phyloP scores from a whole-genome alignment of 2,888 invertebrate species.

The Hirtodrosophila confusa region DNA sequence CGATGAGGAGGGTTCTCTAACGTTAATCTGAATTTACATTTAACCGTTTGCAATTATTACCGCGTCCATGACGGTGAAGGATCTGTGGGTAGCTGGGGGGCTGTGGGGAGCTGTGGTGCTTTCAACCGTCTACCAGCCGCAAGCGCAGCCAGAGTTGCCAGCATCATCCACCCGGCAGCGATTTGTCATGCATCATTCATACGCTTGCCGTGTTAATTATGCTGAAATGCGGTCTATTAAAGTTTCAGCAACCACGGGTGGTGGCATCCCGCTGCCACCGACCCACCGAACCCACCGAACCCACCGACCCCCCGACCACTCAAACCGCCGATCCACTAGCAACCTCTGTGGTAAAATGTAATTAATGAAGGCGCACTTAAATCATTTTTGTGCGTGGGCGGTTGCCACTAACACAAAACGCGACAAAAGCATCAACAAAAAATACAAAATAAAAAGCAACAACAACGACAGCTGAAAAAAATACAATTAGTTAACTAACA shows the following conservation, averaged over 20 bases:
- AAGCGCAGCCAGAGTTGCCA: constrained; percentile 20
- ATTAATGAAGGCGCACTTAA: constrained; percentile 76
- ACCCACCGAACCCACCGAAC: background rate
- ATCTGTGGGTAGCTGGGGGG: background rate
- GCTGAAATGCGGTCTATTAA: constrained; percentile 76
- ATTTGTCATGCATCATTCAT: constrained; percentile 75
- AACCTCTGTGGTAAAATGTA: constrained; percentile 58
- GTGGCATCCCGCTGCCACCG: constrained; percentile 13
- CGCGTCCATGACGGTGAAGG: constrained; percentile 16
- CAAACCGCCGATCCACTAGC: constrained; percentile 1
- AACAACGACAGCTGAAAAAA: constrained; percentile 41
- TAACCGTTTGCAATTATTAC: constrained; percentile 69
- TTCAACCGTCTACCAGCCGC: constrained; percentile 9
- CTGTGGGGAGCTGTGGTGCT: background rate
- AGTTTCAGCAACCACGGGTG: constrained; percentile 61
- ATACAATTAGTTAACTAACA: constrained; percentile 77
- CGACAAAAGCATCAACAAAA: constrained; percentile 46
- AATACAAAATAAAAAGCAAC: constrained; percentile 21
- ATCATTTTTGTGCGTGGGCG: constrained; percentile 76
- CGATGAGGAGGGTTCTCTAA: constrained; percentile 26
- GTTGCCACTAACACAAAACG: constrained; percentile 42
- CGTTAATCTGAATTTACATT: constrained; percentile 70
- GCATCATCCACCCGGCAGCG: constrained; percentile 20
- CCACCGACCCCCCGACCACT: constrained; percentile 3
- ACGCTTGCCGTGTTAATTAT: constrained; percentile 73